Percentiles rank a stretch among this genome's conserved stretches.
These are phyloP conservation scores for Perodicticus potto DNA, from an alignment of 2,797 vertebrate species.

Conservation along the genomic window DNA sequence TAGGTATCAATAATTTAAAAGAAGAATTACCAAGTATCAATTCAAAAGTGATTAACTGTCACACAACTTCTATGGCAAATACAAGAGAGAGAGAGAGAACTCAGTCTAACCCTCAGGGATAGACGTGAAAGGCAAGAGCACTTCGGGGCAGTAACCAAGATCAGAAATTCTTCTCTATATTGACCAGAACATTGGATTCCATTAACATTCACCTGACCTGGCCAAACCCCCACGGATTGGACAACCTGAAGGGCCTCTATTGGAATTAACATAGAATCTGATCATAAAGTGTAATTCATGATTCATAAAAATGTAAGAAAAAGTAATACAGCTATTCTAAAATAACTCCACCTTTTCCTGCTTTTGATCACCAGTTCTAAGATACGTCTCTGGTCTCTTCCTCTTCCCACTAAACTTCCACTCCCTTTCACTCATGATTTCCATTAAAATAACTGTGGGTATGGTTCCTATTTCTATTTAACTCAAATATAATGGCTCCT, in stretches of 20 bases:
- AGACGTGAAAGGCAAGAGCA: slow-evolving; percentile 21
- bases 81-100: neutral
- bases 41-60: slow-evolving; percentile 20
- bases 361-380: neutral
- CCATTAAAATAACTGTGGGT: neutral
- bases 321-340: neutral
- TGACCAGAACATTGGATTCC: neutral
- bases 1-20: slow-evolving; percentile 48
- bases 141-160: neutral
- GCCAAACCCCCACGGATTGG: neutral
- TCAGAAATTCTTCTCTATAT: neutral
- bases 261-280: neutral
- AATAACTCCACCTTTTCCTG: neutral
- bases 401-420: slow-evolving; percentile 16
- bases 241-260: neutral
- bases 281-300: slow-evolving; percentile 2
- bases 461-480: neutral
- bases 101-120: neutral
- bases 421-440: neutral
- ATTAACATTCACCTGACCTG: neutral
- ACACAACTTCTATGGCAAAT: neutral
- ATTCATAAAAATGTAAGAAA: neutral
- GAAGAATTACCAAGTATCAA: neutral
- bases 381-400: neutral
- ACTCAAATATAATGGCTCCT: neutral